phyloP scores from a whole-genome alignment of 2,888 invertebrate species.

The Meloe dianella region DNA sequence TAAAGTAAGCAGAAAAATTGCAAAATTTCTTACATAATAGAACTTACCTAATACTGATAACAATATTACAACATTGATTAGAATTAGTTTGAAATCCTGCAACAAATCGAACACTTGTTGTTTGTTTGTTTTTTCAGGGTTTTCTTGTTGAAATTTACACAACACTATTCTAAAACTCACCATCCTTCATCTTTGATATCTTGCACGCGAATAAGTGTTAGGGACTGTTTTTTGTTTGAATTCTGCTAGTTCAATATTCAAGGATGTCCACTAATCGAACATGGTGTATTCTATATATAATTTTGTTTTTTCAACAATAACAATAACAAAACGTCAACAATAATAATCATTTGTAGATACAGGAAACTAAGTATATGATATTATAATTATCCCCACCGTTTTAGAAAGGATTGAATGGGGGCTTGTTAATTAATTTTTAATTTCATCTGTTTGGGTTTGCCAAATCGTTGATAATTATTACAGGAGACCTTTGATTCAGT shows the following conservation, averaged over 20 bases:
- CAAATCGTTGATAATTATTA: no score
- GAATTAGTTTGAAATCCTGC: not conserved
- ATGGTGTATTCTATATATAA: constrained; percentile 40
- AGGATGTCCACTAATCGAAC: constrained; percentile 47
- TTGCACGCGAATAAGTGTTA: constrained; percentile 23
- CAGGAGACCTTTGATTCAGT: no score
- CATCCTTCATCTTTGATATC: constrained; percentile 22
- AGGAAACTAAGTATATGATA: constrained; percentile 29
- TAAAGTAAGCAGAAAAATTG: not conserved
- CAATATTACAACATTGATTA: not conserved
- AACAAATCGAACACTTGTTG: not conserved
- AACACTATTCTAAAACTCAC: constrained; percentile 14
- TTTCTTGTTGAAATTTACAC: not conserved
- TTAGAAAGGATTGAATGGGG: not conserved
- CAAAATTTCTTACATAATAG: not conserved
- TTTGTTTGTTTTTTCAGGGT: not conserved
- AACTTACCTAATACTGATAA: not conserved
- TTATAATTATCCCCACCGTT: constrained; percentile 21
- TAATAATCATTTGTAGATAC: constrained; percentile 27
- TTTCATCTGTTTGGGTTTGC: no score
- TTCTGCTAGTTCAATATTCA: constrained; percentile 43
- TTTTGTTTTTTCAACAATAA: no score
- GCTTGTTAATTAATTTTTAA: not conserved
- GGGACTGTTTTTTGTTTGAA: not conserved
- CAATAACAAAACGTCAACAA: constrained; percentile 30